phyloP scores from a whole-genome alignment of 2,797 vertebrate genomes.

The Enteromius mattozi region DNA sequence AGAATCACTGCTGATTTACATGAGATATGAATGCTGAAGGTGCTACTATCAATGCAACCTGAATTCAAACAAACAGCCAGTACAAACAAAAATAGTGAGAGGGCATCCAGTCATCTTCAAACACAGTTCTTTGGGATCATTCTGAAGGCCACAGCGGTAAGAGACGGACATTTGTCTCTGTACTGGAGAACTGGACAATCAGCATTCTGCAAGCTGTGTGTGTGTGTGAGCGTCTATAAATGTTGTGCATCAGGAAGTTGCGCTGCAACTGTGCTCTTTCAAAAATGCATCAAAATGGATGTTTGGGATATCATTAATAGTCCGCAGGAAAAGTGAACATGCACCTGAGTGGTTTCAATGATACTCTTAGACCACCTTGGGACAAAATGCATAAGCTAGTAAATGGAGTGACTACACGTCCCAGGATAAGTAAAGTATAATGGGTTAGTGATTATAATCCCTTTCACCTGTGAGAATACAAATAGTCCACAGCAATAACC shows the following conservation, averaged over 20 bases:
- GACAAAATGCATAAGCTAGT: conserved; percentile 27
- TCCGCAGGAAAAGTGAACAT: conserved; percentile 24
- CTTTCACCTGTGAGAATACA: conserved; percentile 28
- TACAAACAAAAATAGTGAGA: conserved; percentile 7
- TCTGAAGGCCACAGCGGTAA: conserved; percentile 66
- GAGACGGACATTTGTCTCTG: conserved; percentile 51
- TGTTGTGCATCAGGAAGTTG: conserved; percentile 21
- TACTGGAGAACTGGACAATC: conserved; percentile 34
- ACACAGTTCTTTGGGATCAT: conserved; percentile 62
- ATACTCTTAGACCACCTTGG: conserved; percentile 16
- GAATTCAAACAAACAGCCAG: conserved; percentile 33
- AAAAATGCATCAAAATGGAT: conserved; percentile 53
- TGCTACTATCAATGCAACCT: conserved; percentile 43
- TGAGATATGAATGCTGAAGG: conserved; percentile 48
- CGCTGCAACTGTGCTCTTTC: conserved; percentile 53
- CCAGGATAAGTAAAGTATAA: conserved; percentile 20
- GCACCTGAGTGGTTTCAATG: conserved; percentile 51
- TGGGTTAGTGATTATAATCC: conserved; percentile 47
- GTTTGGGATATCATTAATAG: conserved; percentile 19
- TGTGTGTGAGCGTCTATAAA: conserved; percentile 14
- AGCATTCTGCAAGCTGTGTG: conserved; percentile 22
- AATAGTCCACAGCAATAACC: conserved; percentile 22
- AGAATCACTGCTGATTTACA: conserved; percentile 57
- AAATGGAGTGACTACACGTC: conserved; percentile 28
- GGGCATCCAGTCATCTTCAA: conserved; percentile 26